These are phyloP conservation scores for Aplodontia rufa DNA, from an alignment of 2,113 vertebrate genomes.

Conservation along the genomic window DNA sequence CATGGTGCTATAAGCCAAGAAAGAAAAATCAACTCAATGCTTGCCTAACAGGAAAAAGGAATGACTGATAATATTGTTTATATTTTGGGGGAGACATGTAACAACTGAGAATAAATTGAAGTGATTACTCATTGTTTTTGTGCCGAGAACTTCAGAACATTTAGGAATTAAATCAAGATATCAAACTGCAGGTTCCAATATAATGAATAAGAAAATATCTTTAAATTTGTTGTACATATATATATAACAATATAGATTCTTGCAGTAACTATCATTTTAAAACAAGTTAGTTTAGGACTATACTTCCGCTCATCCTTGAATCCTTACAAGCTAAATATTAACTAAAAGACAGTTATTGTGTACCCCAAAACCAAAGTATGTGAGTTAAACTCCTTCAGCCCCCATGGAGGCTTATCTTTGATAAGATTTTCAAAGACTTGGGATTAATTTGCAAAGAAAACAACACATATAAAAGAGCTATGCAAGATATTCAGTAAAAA, in stretches of 20 bases:
- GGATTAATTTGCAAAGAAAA: constrained; percentile 8
- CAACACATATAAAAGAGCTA: not conserved
- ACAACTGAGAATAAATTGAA: not conserved
- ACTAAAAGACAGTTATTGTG: not conserved
- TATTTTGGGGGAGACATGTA: not conserved
- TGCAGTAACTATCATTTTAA: not conserved
- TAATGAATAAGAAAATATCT: not conserved
- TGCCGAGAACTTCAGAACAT: not conserved
- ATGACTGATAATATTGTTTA: not conserved
- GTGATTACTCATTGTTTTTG: not conserved
- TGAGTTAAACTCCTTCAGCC: not conserved
- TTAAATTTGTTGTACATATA: not conserved
- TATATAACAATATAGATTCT: not conserved
- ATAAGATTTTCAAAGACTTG: not conserved
- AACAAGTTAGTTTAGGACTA: not conserved
- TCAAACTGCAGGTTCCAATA: not conserved
- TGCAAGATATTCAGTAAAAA: not conserved
- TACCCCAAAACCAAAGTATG: not conserved
- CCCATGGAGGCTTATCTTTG: not conserved
- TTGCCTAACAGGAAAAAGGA: not conserved
- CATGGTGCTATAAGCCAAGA: not conserved
- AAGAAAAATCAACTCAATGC: not conserved
- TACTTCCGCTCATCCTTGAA: not conserved
- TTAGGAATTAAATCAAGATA: not conserved
- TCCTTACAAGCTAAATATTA: not conserved